phyloP scores from a whole-genome alignment of 2,888 invertebrate species.

The Elgonia sp. region DNA sequence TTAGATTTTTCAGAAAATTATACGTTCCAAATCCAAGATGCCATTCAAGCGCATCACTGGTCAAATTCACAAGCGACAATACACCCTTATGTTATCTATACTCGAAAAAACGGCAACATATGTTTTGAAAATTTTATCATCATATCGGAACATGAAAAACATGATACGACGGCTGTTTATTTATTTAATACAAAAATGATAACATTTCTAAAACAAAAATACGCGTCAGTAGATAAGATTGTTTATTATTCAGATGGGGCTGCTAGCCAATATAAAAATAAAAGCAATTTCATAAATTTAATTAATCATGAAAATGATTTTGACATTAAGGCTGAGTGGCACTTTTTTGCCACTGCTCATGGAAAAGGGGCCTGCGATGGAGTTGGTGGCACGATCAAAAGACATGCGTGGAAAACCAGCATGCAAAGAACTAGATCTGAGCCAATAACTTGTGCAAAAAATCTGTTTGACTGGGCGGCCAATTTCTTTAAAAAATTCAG shows the following conservation, averaged over 20 bases:
- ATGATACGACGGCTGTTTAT: slow-evolving; percentile 10
- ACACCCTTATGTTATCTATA: slow-evolving; percentile 23
- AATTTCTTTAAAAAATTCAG: slow-evolving; percentile 24
- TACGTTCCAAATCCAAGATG: slow-evolving; percentile 12
- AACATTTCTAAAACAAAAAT: slow-evolving; percentile 2
- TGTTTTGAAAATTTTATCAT: slow-evolving; percentile 7
- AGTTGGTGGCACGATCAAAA: slow-evolving; percentile 43
- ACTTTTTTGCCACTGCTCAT: slow-evolving; percentile 33
- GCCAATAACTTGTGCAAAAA: background rate
- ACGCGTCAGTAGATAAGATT: slow-evolving; percentile 4
- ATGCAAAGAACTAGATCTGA: slow-evolving; percentile 12
- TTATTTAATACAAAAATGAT: slow-evolving; percentile 31
- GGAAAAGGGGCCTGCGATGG: slow-evolving; percentile 10
- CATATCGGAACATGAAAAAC: slow-evolving; percentile 33
- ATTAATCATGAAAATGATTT: slow-evolving; percentile 30
- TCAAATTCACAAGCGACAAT: slow-evolving; percentile 17
- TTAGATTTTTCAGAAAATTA: slow-evolving; percentile 21
- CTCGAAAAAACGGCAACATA: background rate
- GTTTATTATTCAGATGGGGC: slow-evolving; percentile 28
- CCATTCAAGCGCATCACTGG: slow-evolving; percentile 27
- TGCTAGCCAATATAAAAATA: slow-evolving; percentile 30
- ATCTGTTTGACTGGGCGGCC: slow-evolving; percentile 9
- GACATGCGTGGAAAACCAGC: slow-evolving; percentile 32
- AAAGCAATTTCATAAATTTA: slow-evolving; percentile 34
- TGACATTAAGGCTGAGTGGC: slow-evolving; percentile 27